Percentiles rank a stretch among this genome's conserved stretches.
These are phyloP conservation scores for Drosophila parabipectinata DNA, from an alignment of 1,140 invertebrate species.

Conservation along the genomic window DNA sequence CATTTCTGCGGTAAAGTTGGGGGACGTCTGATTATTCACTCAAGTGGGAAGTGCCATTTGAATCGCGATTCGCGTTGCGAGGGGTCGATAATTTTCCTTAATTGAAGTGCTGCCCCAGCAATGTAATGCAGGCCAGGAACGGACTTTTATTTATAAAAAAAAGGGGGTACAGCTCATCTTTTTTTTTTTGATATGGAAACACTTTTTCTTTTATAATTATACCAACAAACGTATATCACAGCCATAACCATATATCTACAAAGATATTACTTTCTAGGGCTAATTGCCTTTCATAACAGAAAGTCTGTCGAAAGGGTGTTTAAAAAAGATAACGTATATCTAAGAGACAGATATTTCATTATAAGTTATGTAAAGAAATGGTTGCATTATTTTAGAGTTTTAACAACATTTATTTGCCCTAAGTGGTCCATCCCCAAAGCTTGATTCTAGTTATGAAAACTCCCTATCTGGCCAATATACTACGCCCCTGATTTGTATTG, in stretches of 20 bases:
- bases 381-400: too few species aligned
- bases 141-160: neutral
- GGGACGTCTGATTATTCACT: conserved; percentile 41
- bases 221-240: too few species aligned
- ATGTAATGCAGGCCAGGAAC: conserved; percentile 9
- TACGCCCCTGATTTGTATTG: conserved; percentile 7
- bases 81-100: conserved; percentile 28
- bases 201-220: too few species aligned
- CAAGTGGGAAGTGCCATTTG: conserved; percentile 50
- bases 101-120: conserved; percentile 48
- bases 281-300: neutral
- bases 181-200: too few species aligned
- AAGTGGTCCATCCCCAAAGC: too few species aligned
- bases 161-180: conserved; percentile 11
- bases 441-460: too few species aligned
- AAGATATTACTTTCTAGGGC: neutral
- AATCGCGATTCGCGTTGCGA: conserved; percentile 32
- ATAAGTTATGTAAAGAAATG: too few species aligned
- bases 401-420: too few species aligned
- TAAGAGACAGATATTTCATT: neutral
- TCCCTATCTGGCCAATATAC: neutral
- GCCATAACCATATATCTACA: neutral
- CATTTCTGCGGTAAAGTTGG: conserved; percentile 28
- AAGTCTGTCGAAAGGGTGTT: neutral
- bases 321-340: neutral